Evolutionary conservation across 2,113 vertebrate species (phyloP), one percentile per base, ranked within the genome.

Genomic region (zebrafish (Danio rerio)): DNA sequence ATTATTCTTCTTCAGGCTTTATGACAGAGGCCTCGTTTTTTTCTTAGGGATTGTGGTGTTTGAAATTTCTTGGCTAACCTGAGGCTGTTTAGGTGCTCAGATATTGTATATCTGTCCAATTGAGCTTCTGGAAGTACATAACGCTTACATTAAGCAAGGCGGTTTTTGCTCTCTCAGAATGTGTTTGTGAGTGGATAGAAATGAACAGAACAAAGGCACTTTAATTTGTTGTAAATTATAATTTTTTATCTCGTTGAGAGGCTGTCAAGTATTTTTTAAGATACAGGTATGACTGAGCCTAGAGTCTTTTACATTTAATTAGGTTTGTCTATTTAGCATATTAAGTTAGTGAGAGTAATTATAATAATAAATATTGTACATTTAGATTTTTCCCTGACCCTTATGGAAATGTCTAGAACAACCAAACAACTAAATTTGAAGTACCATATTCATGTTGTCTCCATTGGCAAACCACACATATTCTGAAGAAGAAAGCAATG

Each of bases 61-160:
- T 89, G 81, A 84, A 87, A 73, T 86, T 68, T 21, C 85, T 52
- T 55, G 18, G 42, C 65, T 70, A 91, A 88, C 89, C 91, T 90
- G 88, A 88, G 71, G 82, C 15, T 43, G 72, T 89, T 86, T 80
- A 83, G 85, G 86, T 89, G 90, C 89, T 62, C 80, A 83, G 90
- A 91, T 89, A 50, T 50, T 81, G 63, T 73, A 45, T 75, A 40
- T 55, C 83, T 85, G 83, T 88, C 85, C 88, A 21, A 61, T 66
- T 53, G 58, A 71, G 5, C 18, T 40, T 68, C 56, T 52, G 83
- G 81, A 81, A 78, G 75, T 80, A 76, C n/a, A n/a, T n/a, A n/a
- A n/a, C 8, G 81, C 84, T 88, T 90, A 84, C 88, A 78, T 81
- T 85, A 85, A 89, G 88, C 78, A 81, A 9, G 61, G 16, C 2